A percentile compares a stretch with the other conserved stretches of the same genome.
phyloP scores from a whole-genome alignment of 2,113 vertebrate genomes.

The Cebus imitator region DNA sequence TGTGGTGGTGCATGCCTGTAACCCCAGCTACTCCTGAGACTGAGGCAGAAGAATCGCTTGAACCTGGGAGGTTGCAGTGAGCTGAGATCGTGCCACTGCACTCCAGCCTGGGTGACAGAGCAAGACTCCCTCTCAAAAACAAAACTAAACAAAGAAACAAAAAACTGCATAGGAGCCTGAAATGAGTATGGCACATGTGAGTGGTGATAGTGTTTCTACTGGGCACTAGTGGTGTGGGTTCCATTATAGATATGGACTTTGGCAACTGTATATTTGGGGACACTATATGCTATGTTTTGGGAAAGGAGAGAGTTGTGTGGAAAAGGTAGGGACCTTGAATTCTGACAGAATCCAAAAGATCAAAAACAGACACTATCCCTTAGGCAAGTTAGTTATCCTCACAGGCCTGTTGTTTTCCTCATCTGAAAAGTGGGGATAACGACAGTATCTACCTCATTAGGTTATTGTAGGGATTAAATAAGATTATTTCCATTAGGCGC shows the following conservation, averaged over 20 bases:
- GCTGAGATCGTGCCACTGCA: no score
- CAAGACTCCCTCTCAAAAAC: no score
- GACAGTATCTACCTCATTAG: neutral
- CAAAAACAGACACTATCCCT: neutral
- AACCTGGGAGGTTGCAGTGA: no score
- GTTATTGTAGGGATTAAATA: conserved; percentile 5
- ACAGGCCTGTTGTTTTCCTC: neutral
- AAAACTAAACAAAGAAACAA: no score
- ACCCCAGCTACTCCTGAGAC: no score
- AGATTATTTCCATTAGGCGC: neutral
- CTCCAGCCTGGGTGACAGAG: no score
- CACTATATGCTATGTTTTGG: neutral
- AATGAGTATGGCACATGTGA: neutral
- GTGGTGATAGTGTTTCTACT: neutral
- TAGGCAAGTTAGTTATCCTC: neutral
- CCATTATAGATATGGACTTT: neutral
- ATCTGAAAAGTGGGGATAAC: neutral
- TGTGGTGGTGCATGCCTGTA: no score
- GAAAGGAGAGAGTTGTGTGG: neutral
- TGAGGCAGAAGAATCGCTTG: no score
- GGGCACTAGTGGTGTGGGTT: neutral
- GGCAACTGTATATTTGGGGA: neutral
- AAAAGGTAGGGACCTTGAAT: neutral
- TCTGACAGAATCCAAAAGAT: neutral
- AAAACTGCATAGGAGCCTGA: neutral